A percentile compares a stretch with the other conserved stretches of the same genome.
phyloP scores from a whole-genome alignment of 1,140 invertebrate species.

The Zelostemma sp. region DNA sequence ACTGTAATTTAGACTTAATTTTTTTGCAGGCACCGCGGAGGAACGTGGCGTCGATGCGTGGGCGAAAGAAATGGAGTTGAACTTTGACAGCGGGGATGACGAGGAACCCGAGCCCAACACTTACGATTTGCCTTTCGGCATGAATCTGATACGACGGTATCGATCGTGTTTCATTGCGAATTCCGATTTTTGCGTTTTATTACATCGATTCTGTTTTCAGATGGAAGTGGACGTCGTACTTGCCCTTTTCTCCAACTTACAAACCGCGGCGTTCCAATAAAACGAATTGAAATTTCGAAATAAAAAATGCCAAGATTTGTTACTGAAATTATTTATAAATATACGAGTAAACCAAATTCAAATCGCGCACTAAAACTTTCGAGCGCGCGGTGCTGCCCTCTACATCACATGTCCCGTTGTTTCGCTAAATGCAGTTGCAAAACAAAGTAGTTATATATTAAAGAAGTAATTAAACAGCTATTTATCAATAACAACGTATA shows the following conservation, averaged over 20 bases:
- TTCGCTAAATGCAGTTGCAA: too few relatives aligned
- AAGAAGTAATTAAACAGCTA: too few relatives aligned
- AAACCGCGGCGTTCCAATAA: conserved; percentile 56
- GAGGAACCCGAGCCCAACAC: conserved; percentile 70
- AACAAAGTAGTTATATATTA: too few relatives aligned
- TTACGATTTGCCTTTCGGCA: conserved; percentile 82
- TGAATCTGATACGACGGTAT: conserved; percentile 74
- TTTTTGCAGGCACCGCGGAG: conserved; percentile 73
- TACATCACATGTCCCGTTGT: too few relatives aligned
- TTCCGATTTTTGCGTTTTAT: not conserved
- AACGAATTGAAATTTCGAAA: not conserved
- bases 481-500: too few relatives aligned
- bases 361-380: too few relatives aligned
- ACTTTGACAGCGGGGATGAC: conserved; percentile 60
- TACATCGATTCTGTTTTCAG: conserved; percentile 61
- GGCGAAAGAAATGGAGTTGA: conserved; percentile 78
- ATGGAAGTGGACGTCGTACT: conserved; percentile 76
- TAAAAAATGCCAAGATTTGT: not conserved
- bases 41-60: conserved; percentile 79
- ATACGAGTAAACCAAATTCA: too few relatives aligned
- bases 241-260: conserved; percentile 80
- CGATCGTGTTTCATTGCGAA: not conserved
- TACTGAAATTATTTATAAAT: too few relatives aligned
- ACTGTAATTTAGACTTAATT: not conserved
- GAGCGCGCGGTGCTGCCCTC: too few relatives aligned